Evolutionary conservation across 2,797 vertebrate genomes (phyloP), one percentile per base, ranked within the genome.

Genomic region (Syngnathus acus): DNA sequence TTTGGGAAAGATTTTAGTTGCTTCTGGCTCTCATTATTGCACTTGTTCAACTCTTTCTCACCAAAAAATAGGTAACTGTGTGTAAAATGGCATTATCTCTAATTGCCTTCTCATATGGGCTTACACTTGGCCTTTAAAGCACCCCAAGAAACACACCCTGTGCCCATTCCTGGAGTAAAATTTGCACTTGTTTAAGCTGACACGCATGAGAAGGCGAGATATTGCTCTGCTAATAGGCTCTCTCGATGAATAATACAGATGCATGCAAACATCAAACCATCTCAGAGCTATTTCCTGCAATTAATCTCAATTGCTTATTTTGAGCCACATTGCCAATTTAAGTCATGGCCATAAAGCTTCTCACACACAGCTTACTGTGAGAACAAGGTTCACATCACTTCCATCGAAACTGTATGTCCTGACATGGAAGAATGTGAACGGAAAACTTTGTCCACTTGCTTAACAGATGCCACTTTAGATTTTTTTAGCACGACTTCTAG

Each of bases 241-340:
- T 82, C 77, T 65, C 68, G 70, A 79, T 77, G 75, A 76, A 82
- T 79, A 78, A 84, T 69, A 82, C 78, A 78, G 77, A 79, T 82
- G 77, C 80, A 84, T 74, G 72, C 79, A 87, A 86, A 90, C 83
- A 86, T 86, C 78, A 83, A 86, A 89, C 78, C 73, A 74, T 88
- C 81, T 81, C 81, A 69, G 48, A 78, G 77, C 80, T 82, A 89
- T 90, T 91, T 91, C 89, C 88, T 89, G 87, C 78, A 86, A 91
- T 91, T 88, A 87, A 86, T 87, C 72, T 78, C 77, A 87, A 86
- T 77, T 81, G 73, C 79, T 82, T 87, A 85, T 88, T 88, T 87
- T 70, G 67, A 76, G 65, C 77, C 74, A 60, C 60, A 42, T 73
- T 67, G 79, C 79, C 83, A 84, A 82, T 80, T 78, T 68, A 75